These are phyloP conservation scores for Melanotaenia pygmaea DNA, from an alignment of 2,797 vertebrate genomes.

Conservation along the genomic window DNA sequence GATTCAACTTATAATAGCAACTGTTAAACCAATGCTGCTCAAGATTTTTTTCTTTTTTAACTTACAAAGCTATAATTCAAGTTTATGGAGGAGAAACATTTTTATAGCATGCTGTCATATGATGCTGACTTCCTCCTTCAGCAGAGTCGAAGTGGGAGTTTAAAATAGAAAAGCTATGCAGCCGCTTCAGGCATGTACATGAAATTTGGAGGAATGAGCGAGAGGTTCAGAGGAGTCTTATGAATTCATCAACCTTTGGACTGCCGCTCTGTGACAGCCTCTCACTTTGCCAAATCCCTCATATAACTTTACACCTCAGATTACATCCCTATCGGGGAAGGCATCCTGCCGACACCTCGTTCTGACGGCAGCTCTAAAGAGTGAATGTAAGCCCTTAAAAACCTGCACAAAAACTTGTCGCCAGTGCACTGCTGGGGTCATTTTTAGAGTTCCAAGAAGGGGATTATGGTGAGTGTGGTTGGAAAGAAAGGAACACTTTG, in stretches of 20 bases:
- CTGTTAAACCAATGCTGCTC: slow-evolving; percentile 45
- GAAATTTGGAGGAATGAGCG: slow-evolving; percentile 6
- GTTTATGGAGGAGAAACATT: slow-evolving; percentile 45
- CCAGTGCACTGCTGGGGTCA: slow-evolving; percentile 50
- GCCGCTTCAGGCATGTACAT: background rate
- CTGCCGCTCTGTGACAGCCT: slow-evolving; percentile 66
- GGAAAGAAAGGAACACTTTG: slow-evolving; percentile 45
- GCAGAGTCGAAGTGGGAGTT: background rate
- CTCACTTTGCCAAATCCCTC: slow-evolving; percentile 72
- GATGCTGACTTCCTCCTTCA: slow-evolving; percentile 19
- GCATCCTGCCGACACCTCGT: slow-evolving; percentile 70
- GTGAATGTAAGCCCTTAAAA: slow-evolving; percentile 66
- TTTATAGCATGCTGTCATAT: slow-evolving; percentile 38
- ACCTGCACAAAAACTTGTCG: slow-evolving; percentile 58
- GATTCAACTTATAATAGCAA: slow-evolving; percentile 66
- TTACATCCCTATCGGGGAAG: slow-evolving; percentile 69
- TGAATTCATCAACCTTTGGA: slow-evolving; percentile 14
- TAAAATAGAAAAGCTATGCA: background rate
- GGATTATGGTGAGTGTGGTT: slow-evolving; percentile 77
- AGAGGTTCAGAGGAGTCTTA: background rate
- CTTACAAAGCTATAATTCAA: slow-evolving; percentile 51
- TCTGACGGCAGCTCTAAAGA: slow-evolving; percentile 69
- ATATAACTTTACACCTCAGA: slow-evolving; percentile 77
- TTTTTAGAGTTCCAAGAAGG: slow-evolving; percentile 74
- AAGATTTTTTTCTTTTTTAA: slow-evolving; percentile 23